Evolutionary conservation across 2,113 vertebrate genomes (phyloP), one percentile per base, ranked within the genome.

Genomic region (Anhinga anhinga): DNA sequence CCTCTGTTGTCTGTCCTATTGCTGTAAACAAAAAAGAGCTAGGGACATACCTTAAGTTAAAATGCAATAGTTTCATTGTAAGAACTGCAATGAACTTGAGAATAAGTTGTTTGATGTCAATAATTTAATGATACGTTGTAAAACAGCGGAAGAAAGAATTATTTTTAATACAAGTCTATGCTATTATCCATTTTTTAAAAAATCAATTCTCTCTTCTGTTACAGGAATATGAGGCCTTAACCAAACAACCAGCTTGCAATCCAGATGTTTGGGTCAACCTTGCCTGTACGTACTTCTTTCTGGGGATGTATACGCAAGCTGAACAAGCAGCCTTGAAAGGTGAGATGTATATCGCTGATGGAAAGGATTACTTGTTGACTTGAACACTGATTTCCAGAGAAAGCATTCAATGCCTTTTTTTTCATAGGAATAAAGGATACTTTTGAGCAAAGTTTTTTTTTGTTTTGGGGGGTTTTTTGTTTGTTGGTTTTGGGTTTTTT

Each of bases 241-340:
- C 98, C 7, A 96, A 97, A 67, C 98, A 98, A 65, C 97, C 99
- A 70, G 97, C 97, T 25, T 99, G 98, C 95, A 98, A 97, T 61
- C 97, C 98, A 66, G 99, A 99, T 72, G 99, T 99, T 34, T 99
- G 99, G 99, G 99, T 99, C 52, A 99, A 98, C 95, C 97, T 99
- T 93, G 99, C 99, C 78, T 99, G 99, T 78, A 98, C 98, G 0
- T 98, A 99, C 88, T 99, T 99, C 95, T 99, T 99, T 90, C 98
- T 99, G 78, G 99, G 99, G 13, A 99, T 99, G 96, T 99, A 99
- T 97, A 98, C 97, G 11, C 98, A 99, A 97, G 99, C 99, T 13
- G 99, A 99, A 90, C 98, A 99, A 82, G 99, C 99, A 71, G 99
- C 99, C 56, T 98, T 98, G 88, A 99, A 99, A 97, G 99, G 99